These are phyloP conservation scores for Orthosia incerta DNA, from an alignment of 2,888 invertebrate genomes.

Conservation along the genomic window DNA sequence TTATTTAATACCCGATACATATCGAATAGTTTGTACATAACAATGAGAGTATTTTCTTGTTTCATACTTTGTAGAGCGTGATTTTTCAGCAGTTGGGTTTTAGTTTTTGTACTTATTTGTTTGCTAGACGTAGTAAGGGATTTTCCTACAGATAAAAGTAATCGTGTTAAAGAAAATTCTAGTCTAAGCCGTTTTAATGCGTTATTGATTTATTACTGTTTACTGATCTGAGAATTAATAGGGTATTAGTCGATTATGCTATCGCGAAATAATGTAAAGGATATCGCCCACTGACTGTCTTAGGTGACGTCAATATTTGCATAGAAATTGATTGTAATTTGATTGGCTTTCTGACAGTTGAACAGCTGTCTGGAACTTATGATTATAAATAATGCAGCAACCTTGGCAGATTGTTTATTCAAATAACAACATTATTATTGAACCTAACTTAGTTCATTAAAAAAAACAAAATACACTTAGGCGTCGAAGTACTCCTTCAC, in stretches of 20 bases:
- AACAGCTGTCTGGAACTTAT: background rate
- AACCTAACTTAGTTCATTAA: no score
- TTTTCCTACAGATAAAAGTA: slow-evolving; percentile 31
- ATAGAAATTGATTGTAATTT: slow-evolving; percentile 6
- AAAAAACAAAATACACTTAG: no score
- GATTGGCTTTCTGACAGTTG: background rate
- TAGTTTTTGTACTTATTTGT: no score
- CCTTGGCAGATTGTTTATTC: no score
- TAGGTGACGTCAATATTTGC: slow-evolving; percentile 16
- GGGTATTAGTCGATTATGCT: slow-evolving; percentile 34
- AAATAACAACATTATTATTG: no score
- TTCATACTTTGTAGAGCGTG: no score
- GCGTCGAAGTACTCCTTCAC: no score
- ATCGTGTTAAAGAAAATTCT: slow-evolving; percentile 32
- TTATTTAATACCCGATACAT: no score
- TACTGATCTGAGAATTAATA: slow-evolving; percentile 46
- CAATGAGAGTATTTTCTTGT: no score
- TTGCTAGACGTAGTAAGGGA: background rate
- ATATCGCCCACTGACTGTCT: slow-evolving; percentile 28
- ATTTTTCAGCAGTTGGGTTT: no score
- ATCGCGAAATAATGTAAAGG: slow-evolving; percentile 27
- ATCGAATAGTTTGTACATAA: no score
- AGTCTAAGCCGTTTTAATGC: slow-evolving; percentile 9
- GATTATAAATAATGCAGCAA: background rate
- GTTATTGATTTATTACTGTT: slow-evolving; percentile 45